Evolutionary conservation across 2,888 invertebrate species (phyloP).

Genomic region (Pandemis corylana): DNA sequence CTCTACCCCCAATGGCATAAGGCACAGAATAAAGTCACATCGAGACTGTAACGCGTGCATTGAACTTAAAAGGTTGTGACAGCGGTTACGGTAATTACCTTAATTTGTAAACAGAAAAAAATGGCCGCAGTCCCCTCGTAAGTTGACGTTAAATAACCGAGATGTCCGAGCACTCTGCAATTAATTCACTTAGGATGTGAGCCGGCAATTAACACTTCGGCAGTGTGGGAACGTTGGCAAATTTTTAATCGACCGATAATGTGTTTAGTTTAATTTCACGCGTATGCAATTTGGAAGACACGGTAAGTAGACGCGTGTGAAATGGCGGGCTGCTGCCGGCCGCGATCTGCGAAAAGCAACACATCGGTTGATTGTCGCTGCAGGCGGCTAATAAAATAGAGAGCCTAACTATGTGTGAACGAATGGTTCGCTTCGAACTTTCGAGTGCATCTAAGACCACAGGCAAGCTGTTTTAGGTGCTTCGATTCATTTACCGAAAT

Average conservation of each 20-base stretch:
- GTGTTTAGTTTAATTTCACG: slow-evolving; percentile 39
- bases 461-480: no score
- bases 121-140: slow-evolving; percentile 64
- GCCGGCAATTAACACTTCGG: slow-evolving; percentile 61
- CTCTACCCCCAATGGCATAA: slow-evolving; percentile 62
- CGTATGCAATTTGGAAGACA: slow-evolving; percentile 16
- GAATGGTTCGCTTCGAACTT: neutral
- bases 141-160: slow-evolving; percentile 67
- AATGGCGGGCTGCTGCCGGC: slow-evolving; percentile 16
- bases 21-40: slow-evolving; percentile 49
- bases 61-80: slow-evolving; percentile 83
- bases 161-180: slow-evolving; percentile 48
- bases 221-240: slow-evolving; percentile 61
- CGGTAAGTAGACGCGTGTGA: slow-evolving; percentile 24
- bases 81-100: slow-evolving; percentile 79
- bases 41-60: slow-evolving; percentile 67
- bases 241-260: slow-evolving; percentile 47
- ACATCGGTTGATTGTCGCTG: neutral
- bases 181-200: slow-evolving; percentile 58
- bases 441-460: neutral
- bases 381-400: neutral
- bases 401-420: neutral
- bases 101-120: slow-evolving; percentile 82
- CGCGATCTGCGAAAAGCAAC: neutral
- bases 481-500: no score